Conservation (phyloP, 2,113 vertebrate species). For the Rhineura floridana region DNA sequence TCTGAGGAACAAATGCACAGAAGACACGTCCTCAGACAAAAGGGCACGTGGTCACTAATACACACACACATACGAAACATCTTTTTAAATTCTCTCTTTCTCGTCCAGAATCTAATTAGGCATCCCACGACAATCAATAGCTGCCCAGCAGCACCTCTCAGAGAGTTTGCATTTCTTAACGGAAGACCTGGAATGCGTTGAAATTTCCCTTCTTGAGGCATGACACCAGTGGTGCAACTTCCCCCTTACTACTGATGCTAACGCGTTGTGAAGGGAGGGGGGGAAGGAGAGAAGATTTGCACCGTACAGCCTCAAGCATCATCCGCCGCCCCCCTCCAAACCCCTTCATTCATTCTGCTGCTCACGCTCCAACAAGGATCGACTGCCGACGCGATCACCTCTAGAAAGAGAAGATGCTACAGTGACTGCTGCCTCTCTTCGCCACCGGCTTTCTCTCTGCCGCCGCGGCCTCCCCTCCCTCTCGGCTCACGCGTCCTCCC, state of each 20-base stretch:
- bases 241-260: not conserved
- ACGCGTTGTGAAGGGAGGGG: not conserved
- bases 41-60: not conserved
- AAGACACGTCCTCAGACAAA: not conserved
- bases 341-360: not conserved
- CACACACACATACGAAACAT: not conserved
- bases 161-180: not conserved
- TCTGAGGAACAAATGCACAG: not conserved
- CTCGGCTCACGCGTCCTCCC: constrained; percentile 40
- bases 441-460: not conserved
- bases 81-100: not conserved
- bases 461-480: not conserved
- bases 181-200: not conserved
- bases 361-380: not conserved
- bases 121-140: not conserved
- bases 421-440: not conserved
- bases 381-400: not conserved
- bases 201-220: not conserved
- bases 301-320: not conserved
- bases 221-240: not conserved
- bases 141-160: not conserved
- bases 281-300: rapidly evolving
- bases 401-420: not conserved
- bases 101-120: not conserved
- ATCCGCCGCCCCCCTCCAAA: not conserved